A percentile compares a stretch with the other conserved stretches of the same genome.
Evolutionary conservation across 2,797 vertebrate species (phyloP).

Genomic region (Dipus sagitta): DNA sequence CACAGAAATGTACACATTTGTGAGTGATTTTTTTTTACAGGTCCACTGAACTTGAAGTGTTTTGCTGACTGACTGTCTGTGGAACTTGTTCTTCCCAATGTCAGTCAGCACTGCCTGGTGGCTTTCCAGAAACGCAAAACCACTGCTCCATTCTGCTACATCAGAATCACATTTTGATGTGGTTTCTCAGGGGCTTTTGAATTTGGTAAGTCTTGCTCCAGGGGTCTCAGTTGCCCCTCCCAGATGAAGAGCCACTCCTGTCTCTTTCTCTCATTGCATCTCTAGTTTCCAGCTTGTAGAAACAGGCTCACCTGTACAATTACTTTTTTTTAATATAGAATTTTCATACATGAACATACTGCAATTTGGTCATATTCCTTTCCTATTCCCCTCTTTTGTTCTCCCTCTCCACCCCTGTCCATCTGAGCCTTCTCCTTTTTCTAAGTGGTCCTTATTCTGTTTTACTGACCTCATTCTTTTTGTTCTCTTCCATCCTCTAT

Average conservation of each 20-base stretch:
- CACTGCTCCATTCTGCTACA: not conserved
- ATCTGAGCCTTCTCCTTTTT: too few species aligned
- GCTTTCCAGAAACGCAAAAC: not conserved
- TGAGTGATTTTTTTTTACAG: not conserved
- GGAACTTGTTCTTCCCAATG: not conserved
- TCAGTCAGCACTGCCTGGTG: not conserved
- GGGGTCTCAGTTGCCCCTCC: not conserved
- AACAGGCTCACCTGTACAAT: not conserved
- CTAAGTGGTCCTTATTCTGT: too few species aligned
- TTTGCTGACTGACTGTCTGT: not conserved
- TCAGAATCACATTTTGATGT: not conserved
- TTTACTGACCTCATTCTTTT: too few species aligned
- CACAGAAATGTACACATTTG: not conserved
- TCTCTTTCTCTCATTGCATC: not conserved
- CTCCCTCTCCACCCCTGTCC: too few species aligned
- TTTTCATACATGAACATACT: too few species aligned
- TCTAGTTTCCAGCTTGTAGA: not conserved
- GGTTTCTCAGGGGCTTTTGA: not conserved
- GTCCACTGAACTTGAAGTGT: not conserved
- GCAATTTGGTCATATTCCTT: too few species aligned
- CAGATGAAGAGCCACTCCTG: not conserved
- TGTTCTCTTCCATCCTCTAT: too few species aligned
- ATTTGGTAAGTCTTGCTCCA: not conserved
- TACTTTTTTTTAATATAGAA: too few species aligned
- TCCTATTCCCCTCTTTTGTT: too few species aligned